Conservation (phyloP, 2,113 vertebrate genomes). For the Boulengeromyrus knoepffleri region DNA sequence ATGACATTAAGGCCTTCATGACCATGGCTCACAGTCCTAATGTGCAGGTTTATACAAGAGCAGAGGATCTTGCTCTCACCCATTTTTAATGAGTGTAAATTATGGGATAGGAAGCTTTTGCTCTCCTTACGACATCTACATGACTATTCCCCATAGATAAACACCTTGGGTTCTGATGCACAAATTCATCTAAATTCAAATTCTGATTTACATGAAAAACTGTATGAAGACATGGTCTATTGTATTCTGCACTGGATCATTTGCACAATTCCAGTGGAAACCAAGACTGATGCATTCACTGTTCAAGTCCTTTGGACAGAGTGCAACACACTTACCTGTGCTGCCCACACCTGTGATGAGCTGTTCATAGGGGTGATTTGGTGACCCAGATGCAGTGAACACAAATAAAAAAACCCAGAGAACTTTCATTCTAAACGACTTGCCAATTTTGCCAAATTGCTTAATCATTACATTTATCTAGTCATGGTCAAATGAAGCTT, state of each 20-base stretch:
- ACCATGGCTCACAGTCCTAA: conserved; percentile 4
- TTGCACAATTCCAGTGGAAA: background rate
- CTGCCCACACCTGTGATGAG: background rate
- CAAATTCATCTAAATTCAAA: background rate
- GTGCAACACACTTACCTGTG: background rate
- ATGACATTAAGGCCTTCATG: background rate
- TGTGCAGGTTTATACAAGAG: background rate
- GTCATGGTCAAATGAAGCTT: background rate
- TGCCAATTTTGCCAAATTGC: background rate
- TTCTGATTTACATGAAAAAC: background rate
- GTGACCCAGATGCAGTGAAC: background rate
- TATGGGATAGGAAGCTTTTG: background rate
- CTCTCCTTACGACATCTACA: background rate
- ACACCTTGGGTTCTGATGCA: background rate
- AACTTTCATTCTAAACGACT: background rate
- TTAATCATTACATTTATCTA: background rate
- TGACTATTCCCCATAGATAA: background rate
- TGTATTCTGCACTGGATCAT: background rate
- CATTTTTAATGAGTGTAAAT: background rate
- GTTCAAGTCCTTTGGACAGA: background rate
- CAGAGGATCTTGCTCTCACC: background rate
- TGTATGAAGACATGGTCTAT: background rate
- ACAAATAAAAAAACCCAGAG: background rate
- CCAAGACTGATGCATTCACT: background rate
- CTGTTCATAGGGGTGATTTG: background rate